These are phyloP conservation scores for Discoglossus pictus DNA, from an alignment of 2,797 vertebrate genomes.

Conservation along the genomic window DNA sequence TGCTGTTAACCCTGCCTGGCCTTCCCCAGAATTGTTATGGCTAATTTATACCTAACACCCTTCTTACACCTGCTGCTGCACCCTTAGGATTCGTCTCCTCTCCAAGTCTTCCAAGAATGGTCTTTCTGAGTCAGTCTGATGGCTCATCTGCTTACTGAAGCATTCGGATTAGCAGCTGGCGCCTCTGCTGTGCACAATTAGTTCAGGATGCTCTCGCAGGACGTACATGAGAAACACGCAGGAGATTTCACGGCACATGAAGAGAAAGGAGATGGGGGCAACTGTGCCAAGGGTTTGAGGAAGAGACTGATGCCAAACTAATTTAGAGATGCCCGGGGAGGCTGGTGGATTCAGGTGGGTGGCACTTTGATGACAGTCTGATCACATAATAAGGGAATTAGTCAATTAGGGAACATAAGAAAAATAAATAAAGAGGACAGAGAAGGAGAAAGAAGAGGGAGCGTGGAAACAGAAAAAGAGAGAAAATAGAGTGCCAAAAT, in stretches of 20 bases:
- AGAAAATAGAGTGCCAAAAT: no score
- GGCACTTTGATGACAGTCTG: slow-evolving; percentile 13
- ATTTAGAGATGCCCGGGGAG: slow-evolving; percentile 34
- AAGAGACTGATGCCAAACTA: slow-evolving; percentile 15
- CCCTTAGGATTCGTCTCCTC: not conserved
- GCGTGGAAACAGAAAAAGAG: no score
- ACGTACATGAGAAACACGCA: not conserved
- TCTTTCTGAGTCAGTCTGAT: slow-evolving; percentile 7
- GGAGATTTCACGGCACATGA: slow-evolving; percentile 27
- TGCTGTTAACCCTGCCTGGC: no score
- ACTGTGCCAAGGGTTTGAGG: slow-evolving; percentile 31
- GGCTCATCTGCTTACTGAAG: slow-evolving; percentile 32
- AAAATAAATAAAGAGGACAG: not conserved
- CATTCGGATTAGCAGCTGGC: slow-evolving; percentile 35
- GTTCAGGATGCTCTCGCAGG: slow-evolving; percentile 17
- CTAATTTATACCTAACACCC: not conserved
- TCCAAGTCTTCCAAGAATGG: slow-evolving; percentile 3
- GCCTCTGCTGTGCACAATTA: slow-evolving; percentile 23
- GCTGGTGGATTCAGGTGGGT: slow-evolving; percentile 22
- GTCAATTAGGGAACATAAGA: slow-evolving; percentile 7
- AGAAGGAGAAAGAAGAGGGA: not conserved
- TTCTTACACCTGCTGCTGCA: not conserved
- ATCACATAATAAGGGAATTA: slow-evolving; percentile 10
- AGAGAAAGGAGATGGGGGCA: slow-evolving; percentile 16
- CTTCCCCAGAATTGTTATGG: no score